A percentile compares a stretch with the other conserved stretches of the same genome.
Evolutionary conservation across 2,113 vertebrate genomes (phyloP).

Genomic region (Cryptomyrus ogoouensis): DNA sequence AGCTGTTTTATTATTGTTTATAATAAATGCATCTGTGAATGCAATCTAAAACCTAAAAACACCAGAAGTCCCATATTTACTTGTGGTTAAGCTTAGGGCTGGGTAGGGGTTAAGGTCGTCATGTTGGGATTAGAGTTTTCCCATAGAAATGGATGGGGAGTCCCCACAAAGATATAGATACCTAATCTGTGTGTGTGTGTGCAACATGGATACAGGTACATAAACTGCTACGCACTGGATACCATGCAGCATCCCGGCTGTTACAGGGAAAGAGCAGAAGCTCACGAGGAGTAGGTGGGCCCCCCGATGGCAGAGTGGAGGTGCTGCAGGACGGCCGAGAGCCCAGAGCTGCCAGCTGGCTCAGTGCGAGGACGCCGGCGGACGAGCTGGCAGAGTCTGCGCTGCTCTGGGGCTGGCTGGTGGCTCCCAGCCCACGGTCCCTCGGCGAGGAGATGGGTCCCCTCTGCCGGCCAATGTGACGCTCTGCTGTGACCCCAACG

Average conservation of each 20-base stretch:
- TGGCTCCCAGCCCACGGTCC: conserved; percentile 31
- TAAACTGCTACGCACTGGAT: neutral
- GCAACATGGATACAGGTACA: neutral
- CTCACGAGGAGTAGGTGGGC: conserved; percentile 6
- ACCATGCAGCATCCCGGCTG: neutral
- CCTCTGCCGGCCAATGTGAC: conserved; percentile 21
- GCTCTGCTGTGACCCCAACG: conserved; percentile 39
- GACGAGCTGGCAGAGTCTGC: conserved; percentile 36
- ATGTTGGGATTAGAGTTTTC: neutral
- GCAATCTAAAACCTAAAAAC: neutral
- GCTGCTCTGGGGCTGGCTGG: conserved; percentile 40
- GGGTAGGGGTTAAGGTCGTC: neutral
- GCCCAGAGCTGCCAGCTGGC: conserved; percentile 37
- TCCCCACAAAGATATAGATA: neutral
- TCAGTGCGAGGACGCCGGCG: conserved; percentile 20
- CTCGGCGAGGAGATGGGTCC: neutral
- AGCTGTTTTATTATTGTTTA: no score
- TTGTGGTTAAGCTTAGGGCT: neutral
- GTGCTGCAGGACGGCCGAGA: conserved; percentile 31
- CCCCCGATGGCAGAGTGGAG: conserved; percentile 3
- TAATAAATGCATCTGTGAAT: neutral
- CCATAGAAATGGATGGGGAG: neutral
- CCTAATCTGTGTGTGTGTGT: neutral
- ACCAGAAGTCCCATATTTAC: neutral
- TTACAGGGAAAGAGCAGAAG: neutral